Evolutionary conservation across 2,797 vertebrate genomes (phyloP).

Genomic region (Tragelaphus eurycerus): DNA sequence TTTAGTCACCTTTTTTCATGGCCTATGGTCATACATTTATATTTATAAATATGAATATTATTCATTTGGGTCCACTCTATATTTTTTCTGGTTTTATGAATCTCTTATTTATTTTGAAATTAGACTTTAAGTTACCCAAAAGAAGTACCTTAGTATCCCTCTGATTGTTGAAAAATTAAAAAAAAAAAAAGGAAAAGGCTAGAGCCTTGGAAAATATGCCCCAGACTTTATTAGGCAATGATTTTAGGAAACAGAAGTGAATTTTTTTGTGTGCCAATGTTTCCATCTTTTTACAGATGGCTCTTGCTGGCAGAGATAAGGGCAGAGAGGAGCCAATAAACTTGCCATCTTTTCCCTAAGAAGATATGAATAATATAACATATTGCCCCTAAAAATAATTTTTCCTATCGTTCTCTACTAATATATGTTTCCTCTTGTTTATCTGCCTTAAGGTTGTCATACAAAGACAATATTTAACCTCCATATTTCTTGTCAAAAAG

Average conservation of each 20-base stretch:
- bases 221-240: neutral
- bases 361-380: conserved; percentile 37
- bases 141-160: neutral
- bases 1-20: neutral
- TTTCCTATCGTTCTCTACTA: neutral
- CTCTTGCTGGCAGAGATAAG: conserved; percentile 30
- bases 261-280: neutral
- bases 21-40: neutral
- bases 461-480: neutral
- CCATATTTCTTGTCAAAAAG: neutral
- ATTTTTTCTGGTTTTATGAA: neutral
- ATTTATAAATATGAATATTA: neutral
- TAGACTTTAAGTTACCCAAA: neutral
- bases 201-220: neutral
- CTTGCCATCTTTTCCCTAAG: conserved; percentile 15
- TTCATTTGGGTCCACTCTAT: neutral
- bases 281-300: conserved; percentile 41
- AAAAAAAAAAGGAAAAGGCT: neutral
- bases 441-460: neutral
- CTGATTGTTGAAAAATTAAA: neutral
- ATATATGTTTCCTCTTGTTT: neutral
- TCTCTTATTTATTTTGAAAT: neutral
- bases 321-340: conserved; percentile 28
- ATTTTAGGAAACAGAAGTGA: conserved; percentile 28
- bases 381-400: conserved; percentile 31